A percentile compares a stretch with the other conserved stretches of the same genome.
phyloP scores from a whole-genome alignment of 1,140 invertebrate genomes.

The Meloidogyne chitwoodi region DNA sequence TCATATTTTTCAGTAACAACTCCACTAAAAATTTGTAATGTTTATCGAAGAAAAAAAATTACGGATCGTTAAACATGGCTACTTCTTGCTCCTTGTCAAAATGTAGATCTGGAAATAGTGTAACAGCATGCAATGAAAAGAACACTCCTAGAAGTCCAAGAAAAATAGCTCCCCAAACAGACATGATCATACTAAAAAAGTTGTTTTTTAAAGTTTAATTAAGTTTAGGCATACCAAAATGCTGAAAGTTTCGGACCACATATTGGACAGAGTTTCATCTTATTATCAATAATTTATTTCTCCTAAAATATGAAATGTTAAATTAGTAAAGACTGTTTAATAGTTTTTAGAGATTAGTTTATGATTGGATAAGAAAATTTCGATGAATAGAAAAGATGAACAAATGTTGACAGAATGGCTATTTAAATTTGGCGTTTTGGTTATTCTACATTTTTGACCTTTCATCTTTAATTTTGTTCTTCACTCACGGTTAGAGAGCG shows the following conservation, averaged over 20 bases:
- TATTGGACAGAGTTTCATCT: conserved; percentile 56
- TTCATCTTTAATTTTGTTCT: neutral
- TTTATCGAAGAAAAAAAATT: neutral
- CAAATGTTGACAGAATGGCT: no score
- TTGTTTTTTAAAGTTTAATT: neutral
- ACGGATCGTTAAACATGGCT: neutral
- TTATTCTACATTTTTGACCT: neutral
- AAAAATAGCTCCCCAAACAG: conserved; percentile 58
- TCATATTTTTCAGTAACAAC: conserved; percentile 38
- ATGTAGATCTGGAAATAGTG: conserved; percentile 55
- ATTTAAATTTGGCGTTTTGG: neutral
- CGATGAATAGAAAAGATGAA: no score
- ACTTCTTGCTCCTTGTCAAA: conserved; percentile 41
- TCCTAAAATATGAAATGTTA: no score
- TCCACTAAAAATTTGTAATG: conserved; percentile 5
- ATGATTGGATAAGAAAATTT: no score
- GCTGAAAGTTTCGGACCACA: conserved; percentile 58
- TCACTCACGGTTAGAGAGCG: neutral
- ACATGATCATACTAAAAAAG: conserved; percentile 58
- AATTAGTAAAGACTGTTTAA: no score
- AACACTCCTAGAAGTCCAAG: conserved; percentile 57
- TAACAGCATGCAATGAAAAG: conserved; percentile 57
- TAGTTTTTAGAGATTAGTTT: no score
- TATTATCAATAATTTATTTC: no score
- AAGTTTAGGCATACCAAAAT: conserved; percentile 50